Evolutionary conservation across 2,113 vertebrate species (phyloP), one percentile per base, ranked within the genome.

Genomic region (Theristicus caerulescens): DNA sequence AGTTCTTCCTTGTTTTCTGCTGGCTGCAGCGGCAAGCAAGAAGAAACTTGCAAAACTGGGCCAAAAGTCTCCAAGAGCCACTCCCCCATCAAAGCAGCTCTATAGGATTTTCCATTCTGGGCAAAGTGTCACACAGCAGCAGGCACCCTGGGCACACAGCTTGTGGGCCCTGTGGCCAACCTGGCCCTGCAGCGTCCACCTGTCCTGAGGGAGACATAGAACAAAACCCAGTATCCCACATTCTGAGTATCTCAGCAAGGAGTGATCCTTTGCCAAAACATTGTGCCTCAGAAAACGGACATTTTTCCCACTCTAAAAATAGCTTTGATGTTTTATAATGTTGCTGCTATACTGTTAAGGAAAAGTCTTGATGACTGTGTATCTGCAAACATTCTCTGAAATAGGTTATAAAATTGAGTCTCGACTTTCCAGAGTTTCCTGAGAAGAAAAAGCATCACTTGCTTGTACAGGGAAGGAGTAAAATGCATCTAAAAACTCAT

Each of bases 101-200:
- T 94, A 79, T 2, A 80, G 66, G 74, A 80, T 64, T 69, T 88
- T 52, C 58, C 40, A 6, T 5, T 47, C 62, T 21, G 61, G 47
- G 57, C 7, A 1, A 71, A 4, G 1, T 19, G 70, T 54, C 77
- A 84, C 76, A 13, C 16, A 66, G 62, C 36, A 70, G 54, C 51
- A 51, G 59, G 47, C 47, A 72, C 54, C 32, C 38, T 8, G 46
- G 26, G 66, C 59, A 88, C 55, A 16, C 22, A 57, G 54, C 26
- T 24, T 55, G 27, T 0, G 0, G n/a, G 19, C 29, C 51, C 42
- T 3, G 0, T 44, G 49, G 6, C 52, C 29, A 34, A 71, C 29
- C 32, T 15, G 57, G 46, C 46, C 55, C 49, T 57, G n/a, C 67
- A 81, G 36, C 15, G 2, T n/a, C 59, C 51, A 57, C 59, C 49